Base-by-base conservation (phyloP, 2,113 vertebrate genomes). In the Vimba vimba region DNA sequence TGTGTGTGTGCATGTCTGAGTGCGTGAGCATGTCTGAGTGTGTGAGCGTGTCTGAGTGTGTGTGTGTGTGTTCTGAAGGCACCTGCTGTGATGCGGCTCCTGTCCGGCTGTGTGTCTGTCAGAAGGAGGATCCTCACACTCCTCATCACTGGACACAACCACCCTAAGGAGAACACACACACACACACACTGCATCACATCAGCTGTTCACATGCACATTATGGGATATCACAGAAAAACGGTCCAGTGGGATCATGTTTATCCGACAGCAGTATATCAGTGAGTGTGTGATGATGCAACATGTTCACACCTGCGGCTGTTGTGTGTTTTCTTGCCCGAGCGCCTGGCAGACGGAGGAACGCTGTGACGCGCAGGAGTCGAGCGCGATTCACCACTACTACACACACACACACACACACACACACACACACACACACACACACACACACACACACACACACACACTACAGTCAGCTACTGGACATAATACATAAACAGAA, bases 391-490 rank as follows among this genome's bases (percentile, higher is more conserved):
- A 23, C 19, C 55, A 57, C 55, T 13, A 1, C 55, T 57, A 57
- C 55, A 57, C 6, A 55, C 66, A 69, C 66, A 68, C 60, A 64
- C 25, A 60, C 59, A 71, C 66, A 69, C 66, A n/a, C n/a, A n/a
- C n/a, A n/a, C n/a, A n/a, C n/a, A n/a, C n/a, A n/a, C n/a, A n/a
- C n/a, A n/a, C n/a, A n/a, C n/a, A n/a, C n/a, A n/a, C n/a, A n/a
- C n/a, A n/a, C n/a, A n/a, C n/a, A n/a, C n/a, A n/a, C n/a, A n/a
- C n/a, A n/a, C n/a, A n/a, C 66, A 64, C 60, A 64, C 25, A 60
- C 59, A 71, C 66, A 69, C 66, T 7, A 19, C 66, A 1, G 30
- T 69, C 66, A 69, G 17, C 33, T 7, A 36, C 30, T 36, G 66
- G 17, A 68, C 66, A 30, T 30, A 12, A 30, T 30, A 12, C 45